phyloP scores from a whole-genome alignment of 1,140 invertebrate genomes.

The Rhopalosiphum maidis region DNA sequence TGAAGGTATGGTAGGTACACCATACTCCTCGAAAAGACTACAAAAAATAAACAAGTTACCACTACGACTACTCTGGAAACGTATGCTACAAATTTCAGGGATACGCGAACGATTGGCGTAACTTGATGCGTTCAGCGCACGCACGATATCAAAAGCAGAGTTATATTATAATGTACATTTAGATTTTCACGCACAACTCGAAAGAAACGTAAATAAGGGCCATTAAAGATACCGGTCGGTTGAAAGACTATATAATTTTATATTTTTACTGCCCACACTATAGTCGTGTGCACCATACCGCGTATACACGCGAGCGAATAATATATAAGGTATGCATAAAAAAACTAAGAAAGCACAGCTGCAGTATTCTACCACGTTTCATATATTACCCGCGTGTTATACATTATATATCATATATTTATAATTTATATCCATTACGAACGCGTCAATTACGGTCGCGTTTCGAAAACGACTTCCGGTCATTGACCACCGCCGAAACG shows the following conservation, averaged over 20 bases:
- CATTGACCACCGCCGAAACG: slow-evolving; percentile 44
- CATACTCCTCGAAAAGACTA: not conserved
- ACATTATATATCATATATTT: slow-evolving; percentile 26
- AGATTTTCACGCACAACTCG: not conserved
- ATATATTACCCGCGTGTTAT: slow-evolving; percentile 21
- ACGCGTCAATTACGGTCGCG: slow-evolving; percentile 37
- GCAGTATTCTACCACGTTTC: slow-evolving; percentile 9
- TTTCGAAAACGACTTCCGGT: slow-evolving; percentile 55
- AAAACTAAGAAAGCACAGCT: slow-evolving; percentile 21
- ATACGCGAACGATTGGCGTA: not conserved
- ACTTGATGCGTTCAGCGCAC: not conserved
- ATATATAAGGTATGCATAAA: not conserved
- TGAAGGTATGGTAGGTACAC: not conserved
- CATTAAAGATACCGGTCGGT: not conserved
- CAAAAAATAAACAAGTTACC: not conserved
- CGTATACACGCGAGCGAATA: not conserved
- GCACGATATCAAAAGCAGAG: not conserved
- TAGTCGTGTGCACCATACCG: not conserved
- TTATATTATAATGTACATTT: not conserved
- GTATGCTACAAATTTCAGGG: not conserved
- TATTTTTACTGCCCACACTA: slow-evolving; percentile 8
- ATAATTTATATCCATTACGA: not conserved
- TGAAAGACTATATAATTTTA: slow-evolving; percentile 3
- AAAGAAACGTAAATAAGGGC: not conserved
- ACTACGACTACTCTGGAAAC: not conserved